phyloP scores from a whole-genome alignment of 2,113 vertebrate genomes.

The Scartelaos histophorus region DNA sequence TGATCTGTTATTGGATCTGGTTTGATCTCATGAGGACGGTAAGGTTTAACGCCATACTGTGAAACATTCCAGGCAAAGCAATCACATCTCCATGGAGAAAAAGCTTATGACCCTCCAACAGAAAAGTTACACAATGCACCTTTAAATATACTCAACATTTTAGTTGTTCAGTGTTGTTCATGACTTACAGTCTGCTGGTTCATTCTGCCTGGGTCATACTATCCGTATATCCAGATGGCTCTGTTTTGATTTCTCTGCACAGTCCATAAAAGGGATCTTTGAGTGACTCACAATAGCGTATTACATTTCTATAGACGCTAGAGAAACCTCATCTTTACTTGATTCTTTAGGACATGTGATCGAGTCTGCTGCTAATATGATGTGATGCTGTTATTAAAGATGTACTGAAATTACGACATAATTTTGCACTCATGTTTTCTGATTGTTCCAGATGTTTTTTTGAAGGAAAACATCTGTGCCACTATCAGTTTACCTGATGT shows the following conservation, averaged over 20 bases:
- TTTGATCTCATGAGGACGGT: too few species aligned
- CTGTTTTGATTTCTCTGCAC: not conserved
- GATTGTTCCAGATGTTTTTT: not conserved
- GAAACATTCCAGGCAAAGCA: too few species aligned
- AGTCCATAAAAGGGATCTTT: not conserved
- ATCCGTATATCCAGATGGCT: not conserved
- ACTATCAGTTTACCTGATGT: constrained; percentile 1
- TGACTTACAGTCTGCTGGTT: not conserved
- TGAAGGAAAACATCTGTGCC: not conserved
- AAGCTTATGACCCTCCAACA: too few species aligned
- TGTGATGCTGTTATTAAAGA: not conserved
- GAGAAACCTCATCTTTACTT: not conserved
- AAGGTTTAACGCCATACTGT: too few species aligned
- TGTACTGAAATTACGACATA: not conserved
- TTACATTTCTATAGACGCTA: not conserved
- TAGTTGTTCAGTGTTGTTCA: not conserved
- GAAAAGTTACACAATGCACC: too few species aligned
- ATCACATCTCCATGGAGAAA: too few species aligned
- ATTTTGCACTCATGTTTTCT: not conserved
- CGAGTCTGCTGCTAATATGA: not conserved
- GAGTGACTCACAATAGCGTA: not conserved
- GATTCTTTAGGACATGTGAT: not conserved
- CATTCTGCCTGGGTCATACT: not conserved
- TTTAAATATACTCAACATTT: too few species aligned
- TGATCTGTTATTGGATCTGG: too few species aligned